Evolutionary conservation across 2,888 invertebrate species (phyloP), one percentile per base, ranked within the genome.

Genomic region (Coecobrya sp.): DNA sequence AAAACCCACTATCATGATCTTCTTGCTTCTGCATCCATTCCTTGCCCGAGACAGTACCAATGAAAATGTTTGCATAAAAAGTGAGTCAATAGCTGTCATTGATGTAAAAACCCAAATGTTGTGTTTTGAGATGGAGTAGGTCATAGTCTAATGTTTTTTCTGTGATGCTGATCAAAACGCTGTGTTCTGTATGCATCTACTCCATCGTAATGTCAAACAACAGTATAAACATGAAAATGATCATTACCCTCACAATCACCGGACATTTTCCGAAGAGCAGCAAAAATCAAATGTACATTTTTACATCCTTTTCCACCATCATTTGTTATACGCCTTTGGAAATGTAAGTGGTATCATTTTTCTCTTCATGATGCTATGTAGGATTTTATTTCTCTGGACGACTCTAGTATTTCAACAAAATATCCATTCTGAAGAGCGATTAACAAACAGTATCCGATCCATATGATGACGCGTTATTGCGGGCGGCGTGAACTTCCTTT

Each of bases 41-140:
- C 25, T 62, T n/a, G n/a, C n/a, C n/a, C n/a, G n/a, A n/a, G n/a
- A 19, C 11, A 5, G 4, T 4, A 19, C 59, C 1, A 19, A 8
- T 16, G 8, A 1, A 16, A 4, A 68, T 68, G 68, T 30, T 68
- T 16, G 68, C 68, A 68, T 68, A 68, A 68, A 68, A 68, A 68
- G 30, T 36, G 68, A 68, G 68, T 68, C 68, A 68, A 68, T 68
- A 30, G 22, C 30, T 22, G 68, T 7, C 65, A 65, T 65, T 65
- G 65, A 11, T 27, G 27, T 65, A 65, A 10, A 27, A 65, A 65
- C 10, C 11, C 0, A 25, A 25, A 16, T 70, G 70, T 30, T 30
- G 5, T 16, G 30, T 16, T 70, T 70, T 70, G 5, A 70, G 70
- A 70, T 70, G 36, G 36, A 70, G 70, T n/a, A 70, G 70, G 70